phyloP scores from a whole-genome alignment of 2,888 invertebrate species.

The Caenorhabditis sp. region DNA sequence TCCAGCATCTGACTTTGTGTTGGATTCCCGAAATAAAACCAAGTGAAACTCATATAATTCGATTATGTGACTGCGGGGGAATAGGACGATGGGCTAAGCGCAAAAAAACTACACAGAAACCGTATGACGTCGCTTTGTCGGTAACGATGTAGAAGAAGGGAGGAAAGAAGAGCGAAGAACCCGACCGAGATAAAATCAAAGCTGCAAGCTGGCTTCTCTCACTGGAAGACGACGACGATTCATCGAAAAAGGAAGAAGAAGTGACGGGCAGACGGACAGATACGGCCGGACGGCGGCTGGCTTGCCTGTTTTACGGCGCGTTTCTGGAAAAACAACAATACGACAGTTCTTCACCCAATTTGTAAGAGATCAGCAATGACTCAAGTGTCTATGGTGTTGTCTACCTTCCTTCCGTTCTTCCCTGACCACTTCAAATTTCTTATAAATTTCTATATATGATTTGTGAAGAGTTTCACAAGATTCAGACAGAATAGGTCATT shows the following conservation, averaged over 20 bases:
- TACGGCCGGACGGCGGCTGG: conserved; percentile 9
- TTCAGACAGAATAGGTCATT: neutral
- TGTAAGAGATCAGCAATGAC: conserved; percentile 4
- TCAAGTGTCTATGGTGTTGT: conserved; percentile 20
- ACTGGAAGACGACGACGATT: conserved; percentile 54
- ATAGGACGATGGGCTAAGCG: conserved; percentile 3
- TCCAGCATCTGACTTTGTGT: neutral
- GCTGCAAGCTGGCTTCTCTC: conserved; percentile 59
- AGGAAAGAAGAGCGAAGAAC: conserved; percentile 43
- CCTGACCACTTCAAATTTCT: neutral
- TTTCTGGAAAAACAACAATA: conserved; percentile 28
- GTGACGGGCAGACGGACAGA: conserved; percentile 1
- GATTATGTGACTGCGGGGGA: conserved; percentile 21
- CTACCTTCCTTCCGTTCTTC: neutral
- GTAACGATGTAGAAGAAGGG: conserved; percentile 35
- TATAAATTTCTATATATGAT: neutral
- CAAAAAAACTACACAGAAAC: conserved; percentile 42
- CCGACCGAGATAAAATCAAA: conserved; percentile 61
- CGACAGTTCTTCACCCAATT: conserved; percentile 22
- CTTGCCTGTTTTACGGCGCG: neutral
- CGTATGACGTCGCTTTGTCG: conserved; percentile 43
- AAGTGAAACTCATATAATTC: conserved; percentile 43
- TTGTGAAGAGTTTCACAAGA: neutral
- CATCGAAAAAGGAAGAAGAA: conserved; percentile 31
- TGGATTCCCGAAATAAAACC: conserved; percentile 18